Evolutionary conservation across 2,888 invertebrate species (phyloP), one percentile per base, ranked within the genome.

Genomic region (Cerceris ruficornis): DNA sequence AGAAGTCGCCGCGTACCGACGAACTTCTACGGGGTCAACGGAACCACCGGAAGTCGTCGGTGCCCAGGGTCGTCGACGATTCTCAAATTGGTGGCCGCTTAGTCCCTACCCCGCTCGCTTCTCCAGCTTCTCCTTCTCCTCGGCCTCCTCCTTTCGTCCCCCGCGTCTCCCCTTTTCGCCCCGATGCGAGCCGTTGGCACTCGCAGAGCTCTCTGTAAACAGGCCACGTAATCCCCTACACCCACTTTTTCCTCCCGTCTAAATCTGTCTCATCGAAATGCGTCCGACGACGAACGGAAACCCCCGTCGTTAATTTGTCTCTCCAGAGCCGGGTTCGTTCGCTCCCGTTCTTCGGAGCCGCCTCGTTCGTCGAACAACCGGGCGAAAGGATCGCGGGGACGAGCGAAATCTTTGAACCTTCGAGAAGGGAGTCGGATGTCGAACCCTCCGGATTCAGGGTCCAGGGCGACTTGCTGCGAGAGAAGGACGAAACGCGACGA

Each of bases 41-140:
- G 87, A 90, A 86, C 91, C 90, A 86, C 90, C 91, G 91, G 90
- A 91, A 91, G 91, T 90, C 88, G 88, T 85, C 87, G 87, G 86
- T 87, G 88, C 86, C 82, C 83, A 82, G 83, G 83, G 82, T 83
- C 83, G 86, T 77, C 82, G 86, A 75, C 84, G 84, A 86, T 86
- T 86, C 85, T 86, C 86, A 84, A 86, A 86, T 86, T 86, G 85
- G 82, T 84, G 79, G 74, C 74, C 77, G 84, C 70, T 70, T 50
- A 65, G 54, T 64, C 50, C 52, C 52, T 58, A 15, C 59, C 54
- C 42, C 55, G 55, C 43, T 28, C 17, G 42, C 43, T 70, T 46
- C 41, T 62, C 50, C 65, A 39, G 11, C 49, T 50, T 42, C 42
- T 57, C 43, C 71, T 46, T 2, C 15, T 28, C 54, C 62, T 42